These are phyloP conservation scores for Polypedilum vanderplanki DNA, from an alignment of 1,140 invertebrate species.

Conservation along the genomic window DNA sequence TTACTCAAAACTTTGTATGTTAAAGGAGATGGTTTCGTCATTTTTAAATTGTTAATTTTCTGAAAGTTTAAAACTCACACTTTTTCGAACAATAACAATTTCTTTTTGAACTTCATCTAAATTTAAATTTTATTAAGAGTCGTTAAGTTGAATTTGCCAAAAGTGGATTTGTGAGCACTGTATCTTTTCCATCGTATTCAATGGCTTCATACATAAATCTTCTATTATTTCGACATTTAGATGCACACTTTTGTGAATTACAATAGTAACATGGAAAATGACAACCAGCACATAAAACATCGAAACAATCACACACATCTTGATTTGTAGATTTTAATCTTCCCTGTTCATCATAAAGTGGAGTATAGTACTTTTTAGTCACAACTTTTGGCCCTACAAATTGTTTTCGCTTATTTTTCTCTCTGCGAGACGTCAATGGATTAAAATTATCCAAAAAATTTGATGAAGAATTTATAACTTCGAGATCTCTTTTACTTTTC, in stretches of 20 bases:
- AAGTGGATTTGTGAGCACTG: slow-evolving; percentile 27
- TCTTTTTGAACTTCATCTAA: too few relatives aligned
- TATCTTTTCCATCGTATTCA: slow-evolving; percentile 30
- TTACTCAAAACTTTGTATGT: slow-evolving; percentile 70
- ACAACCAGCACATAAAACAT: slow-evolving; percentile 25
- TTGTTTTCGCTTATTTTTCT: background rate
- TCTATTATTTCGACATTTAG: slow-evolving; percentile 14
- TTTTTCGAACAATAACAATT: too few relatives aligned
- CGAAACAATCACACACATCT: slow-evolving; percentile 30
- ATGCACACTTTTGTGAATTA: background rate
- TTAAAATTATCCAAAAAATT: background rate
- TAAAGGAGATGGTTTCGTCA: slow-evolving; percentile 45
- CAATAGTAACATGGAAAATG: background rate
- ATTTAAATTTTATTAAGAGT: too few relatives aligned
- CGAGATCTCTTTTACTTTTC: background rate
- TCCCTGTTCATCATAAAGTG: slow-evolving; percentile 30
- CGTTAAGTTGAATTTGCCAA: background rate
- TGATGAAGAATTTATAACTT: background rate
- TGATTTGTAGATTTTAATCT: background rate
- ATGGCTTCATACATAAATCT: slow-evolving; percentile 30
- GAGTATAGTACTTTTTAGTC: background rate
- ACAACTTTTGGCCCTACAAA: background rate
- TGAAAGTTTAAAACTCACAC: too few relatives aligned
- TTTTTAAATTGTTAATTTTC: background rate
- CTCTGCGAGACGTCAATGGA: background rate